phyloP scores from a whole-genome alignment of 1,140 invertebrate species.

The Pomacea maculata region DNA sequence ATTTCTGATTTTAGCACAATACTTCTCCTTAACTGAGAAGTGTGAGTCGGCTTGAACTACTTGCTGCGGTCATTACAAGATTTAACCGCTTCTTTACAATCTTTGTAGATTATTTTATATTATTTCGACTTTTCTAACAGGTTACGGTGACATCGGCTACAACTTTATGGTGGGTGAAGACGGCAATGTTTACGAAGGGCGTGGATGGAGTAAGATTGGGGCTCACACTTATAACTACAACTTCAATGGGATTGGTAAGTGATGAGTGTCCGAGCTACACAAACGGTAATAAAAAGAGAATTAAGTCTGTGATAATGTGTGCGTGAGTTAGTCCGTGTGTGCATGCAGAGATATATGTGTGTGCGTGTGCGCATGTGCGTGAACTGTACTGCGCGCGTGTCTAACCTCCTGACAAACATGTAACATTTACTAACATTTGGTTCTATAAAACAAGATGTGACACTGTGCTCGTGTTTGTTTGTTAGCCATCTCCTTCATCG shows the following conservation, averaged over 20 bases:
- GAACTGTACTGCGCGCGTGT: background rate
- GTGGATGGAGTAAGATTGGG: constrained; percentile 76
- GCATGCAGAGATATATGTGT: background rate
- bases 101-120: too few species aligned
- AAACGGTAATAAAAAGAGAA: too few species aligned
- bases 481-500: constrained; percentile 70
- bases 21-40: too few species aligned
- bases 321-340: background rate
- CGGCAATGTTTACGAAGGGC: constrained; percentile 78
- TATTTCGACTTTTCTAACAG: constrained; percentile 13
- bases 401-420: background rate
- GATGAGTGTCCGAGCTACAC: too few species aligned
- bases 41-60: too few species aligned
- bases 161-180: constrained; percentile 85
- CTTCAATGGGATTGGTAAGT: constrained; percentile 74
- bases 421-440: background rate
- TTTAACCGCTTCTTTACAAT: too few species aligned
- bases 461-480: too few species aligned
- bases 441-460: too few species aligned
- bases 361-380: background rate
- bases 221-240: constrained; percentile 77
- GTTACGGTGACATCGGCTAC: constrained; percentile 72
- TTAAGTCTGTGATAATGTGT: background rate
- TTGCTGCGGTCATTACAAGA: too few species aligned
- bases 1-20: too few species aligned